Percentiles rank a stretch among this genome's conserved stretches.
Conservation (phyloP, 2,888 invertebrate species). For the Drosophila paranaensis region DNA sequence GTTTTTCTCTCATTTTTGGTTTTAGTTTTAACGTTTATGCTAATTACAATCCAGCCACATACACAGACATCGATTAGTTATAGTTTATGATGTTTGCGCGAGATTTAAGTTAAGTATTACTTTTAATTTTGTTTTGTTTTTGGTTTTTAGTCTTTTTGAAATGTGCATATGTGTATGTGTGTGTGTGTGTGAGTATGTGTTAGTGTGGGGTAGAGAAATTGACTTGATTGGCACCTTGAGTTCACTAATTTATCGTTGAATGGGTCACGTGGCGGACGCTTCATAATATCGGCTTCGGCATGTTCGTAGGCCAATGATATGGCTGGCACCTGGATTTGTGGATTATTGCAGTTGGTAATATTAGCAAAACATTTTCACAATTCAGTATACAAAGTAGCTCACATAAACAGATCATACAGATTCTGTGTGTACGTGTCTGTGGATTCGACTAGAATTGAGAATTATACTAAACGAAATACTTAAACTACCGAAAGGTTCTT, state of each 20-base stretch:
- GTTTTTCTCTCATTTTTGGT: slow-evolving; percentile 3
- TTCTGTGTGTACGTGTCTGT: slow-evolving; percentile 13
- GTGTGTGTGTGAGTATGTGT: slow-evolving; percentile 21
- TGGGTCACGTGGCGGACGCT: slow-evolving; percentile 93
- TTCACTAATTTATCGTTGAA: slow-evolving; percentile 94
- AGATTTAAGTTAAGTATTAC: slow-evolving; percentile 4
- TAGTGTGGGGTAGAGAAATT: slow-evolving; percentile 67
- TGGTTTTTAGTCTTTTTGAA: slow-evolving; percentile 20
- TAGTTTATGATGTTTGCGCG: slow-evolving; percentile 46
- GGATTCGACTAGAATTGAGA: slow-evolving; percentile 18
- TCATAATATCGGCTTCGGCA: slow-evolving; percentile 95
- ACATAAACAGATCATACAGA: slow-evolving; percentile 35
- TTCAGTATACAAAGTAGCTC: slow-evolving; percentile 22
- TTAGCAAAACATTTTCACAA: slow-evolving; percentile 72
- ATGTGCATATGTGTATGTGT: slow-evolving; percentile 38
- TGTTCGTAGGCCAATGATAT: slow-evolving; percentile 95
- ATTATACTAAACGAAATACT: slow-evolving; percentile 25
- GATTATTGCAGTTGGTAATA: slow-evolving; percentile 71
- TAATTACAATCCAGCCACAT: slow-evolving; percentile 79
- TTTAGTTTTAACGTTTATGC: slow-evolving; percentile 62
- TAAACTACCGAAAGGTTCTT: slow-evolving; percentile 33
- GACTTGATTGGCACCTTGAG: slow-evolving; percentile 84
- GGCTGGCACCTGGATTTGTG: slow-evolving; percentile 88
- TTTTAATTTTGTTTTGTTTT: slow-evolving; percentile 1
- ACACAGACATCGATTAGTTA: slow-evolving; percentile 63